Base-by-base conservation (phyloP, 2,113 vertebrate genomes). In the Oncorhynchus tshawytscha region DNA sequence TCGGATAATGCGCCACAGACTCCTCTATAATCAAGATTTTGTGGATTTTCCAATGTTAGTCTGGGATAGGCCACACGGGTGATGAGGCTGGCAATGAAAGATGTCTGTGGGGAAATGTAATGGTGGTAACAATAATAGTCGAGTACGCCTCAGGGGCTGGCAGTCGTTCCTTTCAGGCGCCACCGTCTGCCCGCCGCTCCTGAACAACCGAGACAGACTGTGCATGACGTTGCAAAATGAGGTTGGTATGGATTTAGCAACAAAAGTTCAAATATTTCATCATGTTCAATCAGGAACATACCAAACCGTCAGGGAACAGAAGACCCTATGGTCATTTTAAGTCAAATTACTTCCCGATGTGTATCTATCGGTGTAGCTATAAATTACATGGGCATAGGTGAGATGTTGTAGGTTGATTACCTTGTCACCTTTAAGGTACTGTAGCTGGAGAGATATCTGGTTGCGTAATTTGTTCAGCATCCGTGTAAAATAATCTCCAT, bases 201-300 rank as follows among this genome's bases (percentile, higher is more conserved):
- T 45, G 9, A 45, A 45, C 11, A 45, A 45, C 15, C 3, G 39
- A 68, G 13, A 45, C 25, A 68, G 29, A 18, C 3, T 68, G 12
- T 13, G 25, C 78, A 69, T 68, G 76, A 51, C 78, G 80, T 85
- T 84, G 75, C 81, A 84, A 81, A 82, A 84, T 85, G 79, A 87
- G 25, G 87, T 85, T 88, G 78, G 78, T 62, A 62, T 62, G n/a
- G 59, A 84, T 88, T 87, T 62, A 18, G 59, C 59, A 62, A 22
- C 79, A 80, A 76, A 45, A 78, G 24, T 2, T 74, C 57, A 62
- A 72, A 78, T 83, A 77, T 88, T 84, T 81, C 85, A 68, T 85
- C 71, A 72, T 80, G 76, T 87, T 89, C 86, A 88, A 91, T 85
- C 81, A 72, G 78, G 71, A 4, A 45, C 39, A 5, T 16, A 4